A percentile compares a stretch with the other conserved stretches of the same genome.
phyloP scores from a whole-genome alignment of 2,797 vertebrate species.

The Heliangelus exortis region DNA sequence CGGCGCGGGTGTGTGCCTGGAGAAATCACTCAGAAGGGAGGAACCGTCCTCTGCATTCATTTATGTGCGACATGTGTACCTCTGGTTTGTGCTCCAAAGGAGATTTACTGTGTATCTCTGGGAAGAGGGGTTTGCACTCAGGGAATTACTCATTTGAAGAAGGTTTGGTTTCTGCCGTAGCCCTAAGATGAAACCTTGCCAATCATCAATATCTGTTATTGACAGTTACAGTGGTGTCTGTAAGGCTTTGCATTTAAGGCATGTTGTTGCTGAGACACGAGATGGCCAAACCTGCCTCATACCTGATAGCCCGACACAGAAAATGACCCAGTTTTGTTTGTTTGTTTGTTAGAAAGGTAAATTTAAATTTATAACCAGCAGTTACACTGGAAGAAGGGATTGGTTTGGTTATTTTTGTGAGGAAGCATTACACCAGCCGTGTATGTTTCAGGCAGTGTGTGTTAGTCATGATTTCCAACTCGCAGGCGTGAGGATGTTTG shows the following conservation, averaged over 20 bases:
- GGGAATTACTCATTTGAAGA: rapidly evolving
- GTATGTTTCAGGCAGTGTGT: rapidly evolving
- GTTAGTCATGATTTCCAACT: neutral
- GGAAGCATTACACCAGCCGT: neutral
- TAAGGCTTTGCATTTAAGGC: too few species aligned
- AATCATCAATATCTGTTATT: neutral
- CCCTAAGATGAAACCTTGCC: neutral
- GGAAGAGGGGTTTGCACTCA: neutral
- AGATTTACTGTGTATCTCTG: neutral
- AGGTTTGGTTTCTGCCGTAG: too few species aligned
- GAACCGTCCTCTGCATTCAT: neutral
- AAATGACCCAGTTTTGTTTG: neutral
- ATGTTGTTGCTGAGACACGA: neutral
- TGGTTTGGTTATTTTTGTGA: neutral
- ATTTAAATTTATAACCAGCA: neutral
- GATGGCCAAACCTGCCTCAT: rapidly evolving
- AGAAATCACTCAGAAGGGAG: neutral
- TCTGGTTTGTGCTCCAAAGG: neutral
- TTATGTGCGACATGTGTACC: neutral
- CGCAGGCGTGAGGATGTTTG: neutral
- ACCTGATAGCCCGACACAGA: neutral
- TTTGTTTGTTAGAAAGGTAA: neutral
- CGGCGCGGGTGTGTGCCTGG: conserved; percentile 21
- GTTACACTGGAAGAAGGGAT: rapidly evolving
- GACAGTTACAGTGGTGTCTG: rapidly evolving